Percentiles rank a stretch among this genome's conserved stretches.
Evolutionary conservation across 2,888 invertebrate genomes (phyloP).

Genomic region (Morpho deidamia): DNA sequence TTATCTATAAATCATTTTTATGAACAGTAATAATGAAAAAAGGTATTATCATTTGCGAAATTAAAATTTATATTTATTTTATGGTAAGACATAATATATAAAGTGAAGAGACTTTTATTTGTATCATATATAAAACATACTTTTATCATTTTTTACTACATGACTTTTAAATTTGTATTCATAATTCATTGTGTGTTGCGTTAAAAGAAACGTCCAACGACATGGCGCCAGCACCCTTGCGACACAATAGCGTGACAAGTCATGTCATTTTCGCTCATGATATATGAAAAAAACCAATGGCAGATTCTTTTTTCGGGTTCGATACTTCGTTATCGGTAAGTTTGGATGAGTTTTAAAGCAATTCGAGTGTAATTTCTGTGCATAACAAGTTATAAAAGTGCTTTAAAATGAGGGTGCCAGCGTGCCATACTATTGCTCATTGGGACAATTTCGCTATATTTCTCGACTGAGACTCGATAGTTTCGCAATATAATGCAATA

Average conservation of each 20-base stretch:
- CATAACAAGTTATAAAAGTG: constrained; percentile 34
- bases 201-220: constrained; percentile 24
- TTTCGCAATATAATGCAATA: constrained; percentile 6
- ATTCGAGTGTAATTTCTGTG: constrained; percentile 31
- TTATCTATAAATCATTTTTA: not conserved
- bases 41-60: not conserved
- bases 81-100: no score
- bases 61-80: no score
- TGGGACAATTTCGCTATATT: constrained; percentile 25
- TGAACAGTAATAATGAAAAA: not conserved
- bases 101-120: no score
- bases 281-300: constrained; percentile 84
- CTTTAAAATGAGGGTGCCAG: constrained; percentile 43
- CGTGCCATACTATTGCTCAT: constrained; percentile 37
- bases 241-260: constrained; percentile 80
- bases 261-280: constrained; percentile 82
- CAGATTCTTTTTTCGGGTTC: constrained; percentile 93
- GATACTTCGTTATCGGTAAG: constrained; percentile 88
- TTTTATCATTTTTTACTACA: not conserved
- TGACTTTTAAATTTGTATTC: no score
- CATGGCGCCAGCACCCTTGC: constrained; percentile 50
- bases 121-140: no score
- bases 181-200: constrained; percentile 3
- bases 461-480: constrained; percentile 5
- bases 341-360: constrained; percentile 38